These are phyloP conservation scores for Dasypogon diadema DNA, from an alignment of 2,888 invertebrate genomes.

Conservation along the genomic window DNA sequence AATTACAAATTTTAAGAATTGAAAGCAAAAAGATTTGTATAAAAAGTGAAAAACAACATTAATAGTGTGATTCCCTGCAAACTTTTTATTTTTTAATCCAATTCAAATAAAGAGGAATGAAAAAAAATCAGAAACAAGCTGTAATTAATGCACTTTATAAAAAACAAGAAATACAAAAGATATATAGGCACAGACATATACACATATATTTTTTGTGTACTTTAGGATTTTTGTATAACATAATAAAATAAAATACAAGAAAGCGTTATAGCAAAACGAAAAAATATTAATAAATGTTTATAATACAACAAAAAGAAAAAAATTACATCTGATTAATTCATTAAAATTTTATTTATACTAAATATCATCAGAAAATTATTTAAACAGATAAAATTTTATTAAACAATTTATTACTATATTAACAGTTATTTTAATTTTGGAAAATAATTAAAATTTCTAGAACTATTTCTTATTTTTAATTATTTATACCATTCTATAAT, in stretches of 20 bases:
- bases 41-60: constrained; percentile 36
- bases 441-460: neutral
- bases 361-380: constrained; percentile 2
- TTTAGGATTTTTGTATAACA: constrained; percentile 46
- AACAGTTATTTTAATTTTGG: neutral
- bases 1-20: constrained; percentile 42
- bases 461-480: neutral
- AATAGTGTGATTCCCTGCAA: constrained; percentile 25
- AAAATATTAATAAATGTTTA: constrained; percentile 11
- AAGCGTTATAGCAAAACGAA: constrained; percentile 13
- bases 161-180: neutral
- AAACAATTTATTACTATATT: neutral
- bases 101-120: constrained; percentile 1
- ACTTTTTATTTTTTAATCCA: constrained; percentile 8
- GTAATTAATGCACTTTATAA: constrained; percentile 22
- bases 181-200: constrained; percentile 42
- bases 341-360: neutral
- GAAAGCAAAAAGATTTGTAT: constrained; percentile 33
- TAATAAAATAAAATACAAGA: constrained; percentile 42
- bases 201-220: constrained; percentile 49
- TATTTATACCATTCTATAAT: constrained; percentile 5
- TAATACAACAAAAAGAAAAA: constrained; percentile 20
- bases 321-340: neutral
- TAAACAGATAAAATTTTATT: constrained; percentile 1
- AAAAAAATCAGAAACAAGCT: constrained; percentile 56